Conservation (phyloP, 2,888 invertebrate species). For the Caenorhabditis sp. region DNA sequence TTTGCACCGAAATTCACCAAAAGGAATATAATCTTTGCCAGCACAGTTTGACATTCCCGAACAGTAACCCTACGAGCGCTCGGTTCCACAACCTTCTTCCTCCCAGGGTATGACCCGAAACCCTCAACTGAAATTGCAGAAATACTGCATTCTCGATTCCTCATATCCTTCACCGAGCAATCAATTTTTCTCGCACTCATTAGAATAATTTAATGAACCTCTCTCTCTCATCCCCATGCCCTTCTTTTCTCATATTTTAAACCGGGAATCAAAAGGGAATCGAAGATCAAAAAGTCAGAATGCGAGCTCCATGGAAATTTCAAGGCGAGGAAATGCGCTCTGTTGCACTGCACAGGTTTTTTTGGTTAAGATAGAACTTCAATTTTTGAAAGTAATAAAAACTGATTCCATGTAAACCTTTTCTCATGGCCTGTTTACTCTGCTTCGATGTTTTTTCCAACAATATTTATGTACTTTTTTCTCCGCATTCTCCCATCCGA, state of each 20-base stretch:
- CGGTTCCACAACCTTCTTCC: background rate
- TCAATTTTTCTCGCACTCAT: slow-evolving; percentile 29
- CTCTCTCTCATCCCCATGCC: background rate
- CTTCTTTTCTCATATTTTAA: background rate
- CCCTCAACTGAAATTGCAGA: background rate
- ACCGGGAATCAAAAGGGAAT: background rate
- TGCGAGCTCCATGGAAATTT: too few relatives aligned
- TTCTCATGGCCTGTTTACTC: background rate
- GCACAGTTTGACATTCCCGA: too few relatives aligned
- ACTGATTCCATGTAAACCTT: slow-evolving; percentile 7
- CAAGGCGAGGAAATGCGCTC: slow-evolving; percentile 1
- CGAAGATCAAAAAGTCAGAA: slow-evolving; percentile 22
- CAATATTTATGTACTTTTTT: slow-evolving; percentile 43
- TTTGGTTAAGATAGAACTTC: background rate
- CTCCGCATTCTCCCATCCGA: slow-evolving; percentile 10
- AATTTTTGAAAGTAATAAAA: slow-evolving; percentile 5
- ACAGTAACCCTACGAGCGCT: too few relatives aligned
- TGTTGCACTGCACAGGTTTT: background rate
- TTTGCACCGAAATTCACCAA: too few relatives aligned
- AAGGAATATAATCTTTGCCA: too few relatives aligned
- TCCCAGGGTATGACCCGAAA: background rate
- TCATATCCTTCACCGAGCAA: background rate
- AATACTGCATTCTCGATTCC: slow-evolving; percentile 14
- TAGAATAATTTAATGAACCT: slow-evolving; percentile 31
- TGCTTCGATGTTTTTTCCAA: slow-evolving; percentile 12